Percentiles rank a stretch among this genome's conserved stretches.
phyloP scores from a whole-genome alignment of 2,888 invertebrate species.

The Melipona bicolor region DNA sequence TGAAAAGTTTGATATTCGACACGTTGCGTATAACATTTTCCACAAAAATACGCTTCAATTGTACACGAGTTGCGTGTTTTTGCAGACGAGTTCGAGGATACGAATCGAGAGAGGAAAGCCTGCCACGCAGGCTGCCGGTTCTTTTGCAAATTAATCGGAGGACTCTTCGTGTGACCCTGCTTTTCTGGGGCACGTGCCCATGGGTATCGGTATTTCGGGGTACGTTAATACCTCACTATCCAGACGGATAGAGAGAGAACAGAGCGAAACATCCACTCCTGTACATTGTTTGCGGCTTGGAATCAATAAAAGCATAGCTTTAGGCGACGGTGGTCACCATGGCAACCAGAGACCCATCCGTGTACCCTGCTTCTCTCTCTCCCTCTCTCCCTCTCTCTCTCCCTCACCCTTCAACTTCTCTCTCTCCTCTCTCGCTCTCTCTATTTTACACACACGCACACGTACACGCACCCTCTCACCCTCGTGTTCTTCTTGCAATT shows the following conservation, averaged over 20 bases:
- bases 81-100: too few relatives aligned
- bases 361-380: conserved; percentile 67
- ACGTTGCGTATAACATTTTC: too few relatives aligned
- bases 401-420: conserved; percentile 15
- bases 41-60: too few relatives aligned
- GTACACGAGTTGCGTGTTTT: too few relatives aligned
- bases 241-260: conserved; percentile 80
- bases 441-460: background rate
- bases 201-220: conserved; percentile 73
- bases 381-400: conserved; percentile 38
- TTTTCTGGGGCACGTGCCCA: conserved; percentile 74
- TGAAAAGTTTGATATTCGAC: too few relatives aligned
- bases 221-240: conserved; percentile 76
- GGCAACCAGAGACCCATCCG: conserved; percentile 81
- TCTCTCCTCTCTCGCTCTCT: conserved; percentile 21
- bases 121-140: background rate
- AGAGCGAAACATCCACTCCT: conserved; percentile 83
- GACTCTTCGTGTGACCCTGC: conserved; percentile 56
- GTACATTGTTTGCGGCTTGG: conserved; percentile 84
- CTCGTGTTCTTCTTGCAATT: conserved; percentile 14
- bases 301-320: conserved; percentile 84
- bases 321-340: conserved; percentile 83
- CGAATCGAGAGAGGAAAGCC: too few relatives aligned
- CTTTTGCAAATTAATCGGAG: conserved; percentile 60
- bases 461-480: conserved; percentile 11